A percentile compares a stretch with the other conserved stretches of the same genome.
phyloP scores from a whole-genome alignment of 2,797 vertebrate species.

The Cuculus canorus region DNA sequence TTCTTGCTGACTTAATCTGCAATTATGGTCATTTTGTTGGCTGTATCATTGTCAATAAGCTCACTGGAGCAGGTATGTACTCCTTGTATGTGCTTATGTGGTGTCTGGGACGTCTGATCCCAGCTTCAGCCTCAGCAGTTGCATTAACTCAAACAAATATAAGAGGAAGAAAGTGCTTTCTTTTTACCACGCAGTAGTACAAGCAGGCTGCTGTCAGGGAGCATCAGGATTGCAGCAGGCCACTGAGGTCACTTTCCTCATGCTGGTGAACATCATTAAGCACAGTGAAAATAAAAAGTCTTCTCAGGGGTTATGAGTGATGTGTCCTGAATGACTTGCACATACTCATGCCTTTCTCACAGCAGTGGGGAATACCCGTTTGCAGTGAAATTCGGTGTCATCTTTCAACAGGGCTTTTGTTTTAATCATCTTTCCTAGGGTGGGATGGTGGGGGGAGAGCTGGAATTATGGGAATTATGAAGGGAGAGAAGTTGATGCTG shows the following conservation, averaged over 20 bases:
- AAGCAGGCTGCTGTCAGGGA: background rate
- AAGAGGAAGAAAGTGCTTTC: background rate
- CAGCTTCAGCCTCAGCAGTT: background rate
- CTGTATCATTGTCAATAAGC: background rate
- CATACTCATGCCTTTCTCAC: constrained; percentile 3
- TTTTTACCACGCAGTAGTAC: background rate
- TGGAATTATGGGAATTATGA: background rate
- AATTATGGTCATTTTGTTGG: background rate
- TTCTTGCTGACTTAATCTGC: background rate
- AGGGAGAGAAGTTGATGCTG: constrained; percentile 1
- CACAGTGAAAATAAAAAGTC: background rate
- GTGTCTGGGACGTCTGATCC: background rate
- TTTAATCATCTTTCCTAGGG: constrained; percentile 41
- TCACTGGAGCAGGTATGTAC: background rate
- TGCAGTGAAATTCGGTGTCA: constrained; percentile 20
- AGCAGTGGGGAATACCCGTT: background rate
- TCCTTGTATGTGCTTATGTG: background rate
- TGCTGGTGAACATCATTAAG: constrained; percentile 16
- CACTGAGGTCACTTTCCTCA: background rate
- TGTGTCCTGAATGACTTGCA: constrained; percentile 28
- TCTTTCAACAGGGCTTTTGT: constrained; percentile 48
- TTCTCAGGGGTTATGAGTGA: background rate
- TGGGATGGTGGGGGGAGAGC: background rate
- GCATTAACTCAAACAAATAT: background rate
- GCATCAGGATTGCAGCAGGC: background rate